Evolutionary conservation across 2,113 vertebrate genomes (phyloP), one percentile per base, ranked within the genome.

Genomic region (Daboia siamensis): DNA sequence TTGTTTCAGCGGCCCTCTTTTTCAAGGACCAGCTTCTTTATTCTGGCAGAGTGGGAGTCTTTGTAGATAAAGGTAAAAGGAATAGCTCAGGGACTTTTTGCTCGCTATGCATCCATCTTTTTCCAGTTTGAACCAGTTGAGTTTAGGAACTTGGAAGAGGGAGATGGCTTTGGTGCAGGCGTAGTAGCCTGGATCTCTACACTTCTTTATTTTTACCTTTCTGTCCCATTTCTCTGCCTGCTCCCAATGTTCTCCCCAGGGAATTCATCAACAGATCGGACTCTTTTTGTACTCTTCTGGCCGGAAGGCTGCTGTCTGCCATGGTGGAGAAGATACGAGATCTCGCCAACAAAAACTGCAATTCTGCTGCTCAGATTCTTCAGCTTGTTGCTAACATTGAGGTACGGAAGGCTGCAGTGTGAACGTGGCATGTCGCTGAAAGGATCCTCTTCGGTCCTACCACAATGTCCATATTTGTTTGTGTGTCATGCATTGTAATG

Each of bases 181-280:
- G 5, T 46, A 26, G 24, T 87, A 51, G 26, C 26, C 13, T 5
- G 64, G 26, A 17, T 17, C 2, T 26, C 1, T 54, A 88, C 23
- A 1, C 20, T 59, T 21, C 54, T 87, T 44, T 44, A 24, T 20
- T 11, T 69, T 8, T 89, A 10, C 46, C 56, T 93, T 89, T 94
- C 69, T 51, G 46, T 61, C 57, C 46, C 46, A 21, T 80, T 80
- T 9, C 44, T 26, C 24, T 39, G 33, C 29, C 29, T 64, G 12
- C 7, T 51, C 26, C 55, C 21, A 33, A 46, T 48, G 15, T 11
- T 33, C 10, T 80, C 23, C 52, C 7, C 95, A 98, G 98, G 98
- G 98, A 98, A 93, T 98, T 98, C 94, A 93, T 98, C 94, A 94
- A 93, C 2, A 95, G 96, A 92, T 95, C 96, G 0, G 98, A 98